Evolutionary conservation across 2,888 invertebrate genomes (phyloP).

Genomic region (Cryptocephalus moraei): DNA sequence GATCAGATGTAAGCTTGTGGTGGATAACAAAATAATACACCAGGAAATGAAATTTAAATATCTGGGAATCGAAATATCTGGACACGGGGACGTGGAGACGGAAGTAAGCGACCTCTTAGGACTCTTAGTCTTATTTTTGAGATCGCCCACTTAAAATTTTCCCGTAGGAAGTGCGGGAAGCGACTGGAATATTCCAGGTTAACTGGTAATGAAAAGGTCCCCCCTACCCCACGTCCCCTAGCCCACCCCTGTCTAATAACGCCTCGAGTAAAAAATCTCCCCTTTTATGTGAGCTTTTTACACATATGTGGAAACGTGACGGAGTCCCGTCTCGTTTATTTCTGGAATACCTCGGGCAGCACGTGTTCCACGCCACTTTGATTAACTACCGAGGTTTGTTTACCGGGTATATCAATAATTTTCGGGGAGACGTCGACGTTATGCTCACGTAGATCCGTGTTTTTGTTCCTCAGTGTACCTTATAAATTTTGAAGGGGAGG

Average conservation of each 20-base stretch:
- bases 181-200: no score
- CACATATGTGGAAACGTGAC: constrained; percentile 23
- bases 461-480: constrained; percentile 14
- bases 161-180: no score
- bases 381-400: constrained; percentile 26
- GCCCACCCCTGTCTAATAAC: background rate
- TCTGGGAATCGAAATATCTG: no score
- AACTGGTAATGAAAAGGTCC: background rate
- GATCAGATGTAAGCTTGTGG: no score
- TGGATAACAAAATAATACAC: no score
- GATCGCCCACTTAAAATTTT: no score
- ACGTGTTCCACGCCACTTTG: constrained; percentile 18
- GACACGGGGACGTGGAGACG: no score
- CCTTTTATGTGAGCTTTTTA: constrained; percentile 14
- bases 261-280: background rate
- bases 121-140: no score
- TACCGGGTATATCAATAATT: constrained; percentile 26
- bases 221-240: background rate
- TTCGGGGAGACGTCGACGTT: constrained; percentile 12
- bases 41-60: no score
- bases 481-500: constrained; percentile 10
- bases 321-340: constrained; percentile 26
- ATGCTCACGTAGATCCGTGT: constrained; percentile 13
- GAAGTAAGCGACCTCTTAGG: no score
- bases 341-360: constrained; percentile 20